Evolutionary conservation across 2,797 vertebrate genomes (phyloP), one percentile per base, ranked within the genome.

Genomic region (Ptychobarbus kaznakovi): DNA sequence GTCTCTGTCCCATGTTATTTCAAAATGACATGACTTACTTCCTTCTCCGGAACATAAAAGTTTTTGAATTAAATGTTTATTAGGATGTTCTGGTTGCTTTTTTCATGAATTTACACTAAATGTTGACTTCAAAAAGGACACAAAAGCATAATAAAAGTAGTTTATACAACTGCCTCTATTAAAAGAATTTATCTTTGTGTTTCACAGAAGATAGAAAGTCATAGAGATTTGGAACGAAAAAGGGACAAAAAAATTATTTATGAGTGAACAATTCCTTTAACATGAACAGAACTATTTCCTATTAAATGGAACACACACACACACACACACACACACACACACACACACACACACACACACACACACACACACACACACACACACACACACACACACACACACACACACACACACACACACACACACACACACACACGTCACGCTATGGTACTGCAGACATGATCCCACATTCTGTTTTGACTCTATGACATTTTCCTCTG

Each of bases 201-300:
- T 76, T 56, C 32, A 76, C 51, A 38, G 49, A 15, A 76, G 74
- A 78, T 42, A 78, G 22, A 61, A 25, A 61, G 56, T n/a, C 56
- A 25, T 78, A 58, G 7, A n/a, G 28, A 44, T 68, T 49, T 80
- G 11, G 61, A 22, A 66, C 5, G 11, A 49, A 42, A 80, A 35
- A 4, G 15, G 13, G 7, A 8, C 0, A 3, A 18, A 49, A 74
- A 53, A 35, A 53, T 13, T 18, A 49, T 1, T 76, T 56, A 53
- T 76, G 35, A 78, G 75, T 61, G 35, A 78, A 77, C 35, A 15
- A 28, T 78, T 78, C 35, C n/a, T 61, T 78, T 78, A 78, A 28
- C 8, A 42, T 2, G 12, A 28, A 28, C 56, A 44, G 6, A 61
- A 78, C 32, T 16, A 42, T 78, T n/a, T 80, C 42, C 42, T 32